Conservation (phyloP, 2,888 invertebrate species). For the Ophion ellenae region DNA sequence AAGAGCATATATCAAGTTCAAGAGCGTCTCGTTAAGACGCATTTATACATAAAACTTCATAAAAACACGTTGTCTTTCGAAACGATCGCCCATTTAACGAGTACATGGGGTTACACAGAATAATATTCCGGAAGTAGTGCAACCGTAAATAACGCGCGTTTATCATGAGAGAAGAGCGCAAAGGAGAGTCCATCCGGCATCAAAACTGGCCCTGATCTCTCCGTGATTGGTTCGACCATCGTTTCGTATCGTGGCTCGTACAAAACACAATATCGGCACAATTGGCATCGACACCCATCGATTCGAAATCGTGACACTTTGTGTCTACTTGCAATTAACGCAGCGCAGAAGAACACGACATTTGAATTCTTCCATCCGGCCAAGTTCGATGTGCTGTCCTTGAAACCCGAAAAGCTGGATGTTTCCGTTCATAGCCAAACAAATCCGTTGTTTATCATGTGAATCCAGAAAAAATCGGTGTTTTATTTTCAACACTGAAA, state of each 20-base stretch:
- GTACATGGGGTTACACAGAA: neutral
- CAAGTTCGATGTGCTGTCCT: neutral
- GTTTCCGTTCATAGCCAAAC: neutral
- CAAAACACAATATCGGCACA: slow-evolving; percentile 64
- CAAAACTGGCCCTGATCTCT: slow-evolving; percentile 58
- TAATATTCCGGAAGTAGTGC: neutral
- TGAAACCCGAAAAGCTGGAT: neutral
- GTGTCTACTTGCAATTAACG: neutral
- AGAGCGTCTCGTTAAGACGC: too few relatives aligned
- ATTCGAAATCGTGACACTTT: slow-evolving; percentile 4
- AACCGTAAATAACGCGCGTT: neutral
- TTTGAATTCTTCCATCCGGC: neutral
- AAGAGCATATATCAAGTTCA: too few relatives aligned
- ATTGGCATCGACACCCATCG: slow-evolving; percentile 46
- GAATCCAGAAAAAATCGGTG: too few relatives aligned
- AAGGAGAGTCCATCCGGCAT: slow-evolving; percentile 20
- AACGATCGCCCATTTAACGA: neutral
- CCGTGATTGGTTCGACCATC: slow-evolving; percentile 38
- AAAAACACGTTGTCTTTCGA: neutral
- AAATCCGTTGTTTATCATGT: neutral
- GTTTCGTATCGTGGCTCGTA: slow-evolving; percentile 48
- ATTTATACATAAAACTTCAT: slow-evolving; percentile 6
- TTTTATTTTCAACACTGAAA: too few relatives aligned
- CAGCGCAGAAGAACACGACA: neutral
- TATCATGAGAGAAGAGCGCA: neutral